Evolutionary conservation across 2,113 vertebrate genomes (phyloP).

Genomic region (Dasyornis broadbenti): DNA sequence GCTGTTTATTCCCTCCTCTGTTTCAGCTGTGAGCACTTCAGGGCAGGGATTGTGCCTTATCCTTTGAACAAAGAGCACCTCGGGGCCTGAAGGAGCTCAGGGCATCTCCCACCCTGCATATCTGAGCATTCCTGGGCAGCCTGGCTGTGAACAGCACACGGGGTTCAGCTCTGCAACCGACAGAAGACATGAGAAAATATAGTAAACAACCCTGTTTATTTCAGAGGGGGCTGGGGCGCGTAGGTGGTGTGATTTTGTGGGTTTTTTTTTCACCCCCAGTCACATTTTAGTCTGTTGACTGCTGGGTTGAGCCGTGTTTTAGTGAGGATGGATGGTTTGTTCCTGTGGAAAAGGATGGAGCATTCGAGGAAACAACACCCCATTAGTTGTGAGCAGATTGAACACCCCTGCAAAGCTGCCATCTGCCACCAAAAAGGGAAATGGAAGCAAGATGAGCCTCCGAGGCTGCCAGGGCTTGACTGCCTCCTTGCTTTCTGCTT

Average conservation of each 20-base stretch:
- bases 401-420: constrained; percentile 44
- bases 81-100: not conserved
- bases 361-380: not conserved
- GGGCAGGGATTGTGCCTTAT: not conserved
- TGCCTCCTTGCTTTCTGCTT: not conserved
- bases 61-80: not conserved
- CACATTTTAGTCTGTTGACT: not conserved
- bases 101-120: not conserved
- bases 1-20: not conserved
- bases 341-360: constrained; percentile 14
- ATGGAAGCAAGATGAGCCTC: not conserved
- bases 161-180: not conserved
- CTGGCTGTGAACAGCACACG: not conserved
- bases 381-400: not conserved
- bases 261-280: not conserved
- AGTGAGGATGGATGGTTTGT: not conserved
- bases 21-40: not conserved
- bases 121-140: not conserved
- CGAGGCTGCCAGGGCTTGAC: not conserved
- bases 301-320: not conserved
- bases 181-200: not conserved
- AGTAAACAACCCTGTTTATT: not conserved
- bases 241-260: not conserved
- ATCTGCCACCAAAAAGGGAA: constrained; percentile 25
- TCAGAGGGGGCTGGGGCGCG: not conserved